phyloP scores from a whole-genome alignment of 1,140 invertebrate genomes.

The Nebria ingens region DNA sequence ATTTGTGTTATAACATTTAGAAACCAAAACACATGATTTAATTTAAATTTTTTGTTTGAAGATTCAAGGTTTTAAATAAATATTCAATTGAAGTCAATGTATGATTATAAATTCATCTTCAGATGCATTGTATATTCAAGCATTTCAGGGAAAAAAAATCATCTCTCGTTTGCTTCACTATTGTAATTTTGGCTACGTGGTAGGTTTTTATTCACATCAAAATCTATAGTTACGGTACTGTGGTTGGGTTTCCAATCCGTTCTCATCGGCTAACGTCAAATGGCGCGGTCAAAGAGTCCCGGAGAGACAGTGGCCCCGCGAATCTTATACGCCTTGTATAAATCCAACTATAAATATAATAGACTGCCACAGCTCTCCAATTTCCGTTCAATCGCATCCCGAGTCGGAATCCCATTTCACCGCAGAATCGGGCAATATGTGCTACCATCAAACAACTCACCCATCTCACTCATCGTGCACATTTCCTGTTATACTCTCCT shows the following conservation, averaged over 20 bases:
- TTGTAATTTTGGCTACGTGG: too few species aligned
- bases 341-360: conserved; percentile 20
- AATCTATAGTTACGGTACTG: too few species aligned
- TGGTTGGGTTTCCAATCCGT: neutral
- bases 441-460: conserved; percentile 17
- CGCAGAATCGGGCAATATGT: conserved; percentile 16
- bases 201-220: too few species aligned
- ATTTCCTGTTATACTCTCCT: neutral
- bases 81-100: too few species aligned
- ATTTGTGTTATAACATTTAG: too few species aligned
- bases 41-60: too few species aligned
- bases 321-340: conserved; percentile 14
- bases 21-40: too few species aligned
- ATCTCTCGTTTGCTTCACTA: too few species aligned
- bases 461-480: neutral
- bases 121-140: too few species aligned
- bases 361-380: conserved; percentile 17
- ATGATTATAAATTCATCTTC: too few species aligned
- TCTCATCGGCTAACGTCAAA: neutral
- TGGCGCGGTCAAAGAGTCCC: neutral
- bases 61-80: too few species aligned
- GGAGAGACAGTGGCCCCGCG: neutral
- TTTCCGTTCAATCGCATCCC: conserved; percentile 20
- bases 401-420: conserved; percentile 16
- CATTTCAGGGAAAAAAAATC: too few species aligned